Base-by-base conservation (phyloP, 2,797 vertebrate species). In the Psittacula echo region DNA sequence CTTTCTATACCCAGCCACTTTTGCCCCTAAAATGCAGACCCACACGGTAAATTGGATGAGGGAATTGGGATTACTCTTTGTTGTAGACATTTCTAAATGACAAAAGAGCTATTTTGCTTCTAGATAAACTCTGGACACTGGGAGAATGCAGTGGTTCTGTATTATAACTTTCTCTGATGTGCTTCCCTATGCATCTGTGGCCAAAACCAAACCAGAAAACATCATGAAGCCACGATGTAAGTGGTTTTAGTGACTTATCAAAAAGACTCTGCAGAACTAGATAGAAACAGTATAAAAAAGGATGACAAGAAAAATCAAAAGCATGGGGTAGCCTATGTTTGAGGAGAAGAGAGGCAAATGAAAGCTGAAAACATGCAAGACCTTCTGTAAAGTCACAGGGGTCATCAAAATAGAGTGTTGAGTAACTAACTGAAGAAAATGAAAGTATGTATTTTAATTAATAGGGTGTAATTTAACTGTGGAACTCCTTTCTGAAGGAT, bases 251-350 rank as follows among this genome's bases (percentile, higher is more conserved):
- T 58, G 11, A 60, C 26, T n/a, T 66, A 23, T 39, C 37, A 71
- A 62, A 80, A 50, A 64, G 3, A 73, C 51, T 44, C 26, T 21
- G 34, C 7, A 85, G 39, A 83, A 71, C 26, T 39, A 82, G 24
- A 68, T 19, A 78, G 19, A 61, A 87, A 65, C 3, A 42, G 17
- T 16, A 48, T 4, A 7, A 48, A 58, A 54, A 73, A 42, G 7
- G 11, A 66, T 44, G 11, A 29, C 7, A 41, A 64, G 29, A 73
- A 58, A 4, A 29, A 75, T 68, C 23, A 56, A 60, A 74, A 51
- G 3, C 2, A 0, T 29, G 8, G 5, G 3, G 22, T 11, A 50
- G 7, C 12, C 19, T 58, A 3, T 5, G 10, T 60, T 77, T 88
- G 27, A 84, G 26, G 12, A 89, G 11, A 90, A 90, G 50, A 68